These are phyloP conservation scores for Syndactyla subalaris DNA, from an alignment of 2,797 vertebrate genomes.

Conservation along the genomic window DNA sequence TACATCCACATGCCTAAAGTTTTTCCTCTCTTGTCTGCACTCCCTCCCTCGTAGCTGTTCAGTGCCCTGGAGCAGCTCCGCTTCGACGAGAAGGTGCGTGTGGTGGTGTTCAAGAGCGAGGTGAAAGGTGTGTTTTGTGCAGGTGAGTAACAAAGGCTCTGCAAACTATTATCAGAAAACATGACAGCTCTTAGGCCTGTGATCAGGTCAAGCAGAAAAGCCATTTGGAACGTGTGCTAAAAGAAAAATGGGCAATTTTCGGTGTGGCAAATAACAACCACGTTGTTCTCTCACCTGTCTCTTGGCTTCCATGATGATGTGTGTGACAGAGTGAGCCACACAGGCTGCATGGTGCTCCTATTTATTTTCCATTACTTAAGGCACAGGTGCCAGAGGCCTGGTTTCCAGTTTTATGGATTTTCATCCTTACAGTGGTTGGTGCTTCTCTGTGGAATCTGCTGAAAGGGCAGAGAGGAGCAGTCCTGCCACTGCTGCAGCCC, in stretches of 20 bases:
- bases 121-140: conserved; percentile 94
- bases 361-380: not conserved
- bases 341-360: not conserved
- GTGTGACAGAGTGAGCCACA: not conserved
- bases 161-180: not conserved
- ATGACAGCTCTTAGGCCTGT: not conserved
- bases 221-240: not conserved
- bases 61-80: conserved; percentile 81
- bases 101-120: conserved; percentile 89
- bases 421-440: not conserved
- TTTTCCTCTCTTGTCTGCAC: not conserved
- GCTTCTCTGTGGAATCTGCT: not conserved
- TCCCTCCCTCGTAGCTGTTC: conserved; percentile 80
- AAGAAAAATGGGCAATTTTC: not conserved
- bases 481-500: not conserved
- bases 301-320: fast-evolving
- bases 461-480: not conserved
- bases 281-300: not conserved
- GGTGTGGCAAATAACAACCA: not conserved
- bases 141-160: conserved; percentile 77
- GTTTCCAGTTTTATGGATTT: not conserved
- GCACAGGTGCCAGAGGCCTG: not conserved
- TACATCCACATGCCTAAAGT: not conserved
- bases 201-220: not conserved
- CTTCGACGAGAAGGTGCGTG: conserved; percentile 80